phyloP scores from a whole-genome alignment of 1,140 invertebrate genomes.

The Magallana gigas region DNA sequence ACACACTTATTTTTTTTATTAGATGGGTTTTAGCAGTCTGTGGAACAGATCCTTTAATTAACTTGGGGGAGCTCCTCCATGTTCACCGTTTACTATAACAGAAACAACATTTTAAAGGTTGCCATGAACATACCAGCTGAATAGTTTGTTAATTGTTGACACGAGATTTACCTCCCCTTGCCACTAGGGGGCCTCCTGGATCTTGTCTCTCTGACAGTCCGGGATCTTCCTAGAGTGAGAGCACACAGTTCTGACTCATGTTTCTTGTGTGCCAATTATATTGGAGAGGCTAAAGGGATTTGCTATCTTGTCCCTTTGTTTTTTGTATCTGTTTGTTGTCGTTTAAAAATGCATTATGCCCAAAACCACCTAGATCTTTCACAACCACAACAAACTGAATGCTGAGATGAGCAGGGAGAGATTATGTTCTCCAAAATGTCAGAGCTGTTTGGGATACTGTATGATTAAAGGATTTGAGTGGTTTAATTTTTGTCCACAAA shows the following conservation, averaged over 20 bases:
- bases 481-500: neutral
- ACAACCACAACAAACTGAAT: neutral
- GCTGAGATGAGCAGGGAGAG: neutral
- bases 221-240: constrained; percentile 22
- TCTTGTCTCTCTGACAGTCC: constrained; percentile 32
- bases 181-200: constrained; percentile 23
- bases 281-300: constrained; percentile 18
- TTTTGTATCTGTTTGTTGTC: constrained; percentile 23
- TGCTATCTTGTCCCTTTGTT: constrained; percentile 9
- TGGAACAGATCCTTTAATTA: constrained; percentile 28
- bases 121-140: constrained; percentile 26
- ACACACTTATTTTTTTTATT: neutral
- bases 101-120: constrained; percentile 33
- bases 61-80: constrained; percentile 2
- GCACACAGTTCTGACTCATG: constrained; percentile 16
- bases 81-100: constrained; percentile 30
- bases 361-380: neutral
- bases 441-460: neutral
- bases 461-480: neutral
- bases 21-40: constrained; percentile 16
- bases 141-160: constrained; percentile 36
- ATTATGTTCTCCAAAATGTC: neutral
- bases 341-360: constrained; percentile 11
- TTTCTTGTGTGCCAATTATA: constrained; percentile 22
- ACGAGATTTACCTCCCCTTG: constrained; percentile 26